Evolutionary conservation across 2,797 vertebrate genomes (phyloP).

Genomic region (Ambastaia sidthimunki): DNA sequence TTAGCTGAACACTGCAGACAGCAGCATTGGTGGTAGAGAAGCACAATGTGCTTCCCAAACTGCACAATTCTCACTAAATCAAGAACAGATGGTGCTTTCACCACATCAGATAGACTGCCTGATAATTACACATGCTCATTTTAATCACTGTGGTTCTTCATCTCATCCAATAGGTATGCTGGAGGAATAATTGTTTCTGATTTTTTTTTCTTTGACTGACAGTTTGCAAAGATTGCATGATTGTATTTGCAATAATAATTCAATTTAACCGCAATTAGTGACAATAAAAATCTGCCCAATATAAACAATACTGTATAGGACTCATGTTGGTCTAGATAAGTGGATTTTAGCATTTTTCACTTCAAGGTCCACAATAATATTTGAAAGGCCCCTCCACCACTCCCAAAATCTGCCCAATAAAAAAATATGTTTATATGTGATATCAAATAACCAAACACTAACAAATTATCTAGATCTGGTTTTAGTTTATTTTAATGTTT

Average conservation of each 20-base stretch:
- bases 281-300: no score
- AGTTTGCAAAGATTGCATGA: neutral
- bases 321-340: no score
- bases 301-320: no score
- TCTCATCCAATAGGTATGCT: neutral
- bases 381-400: no score
- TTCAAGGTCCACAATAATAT: no score
- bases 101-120: constrained; percentile 43
- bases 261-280: neutral
- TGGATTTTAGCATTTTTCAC: no score
- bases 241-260: neutral
- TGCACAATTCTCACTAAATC: constrained; percentile 34
- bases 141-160: neutral
- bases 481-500: no score
- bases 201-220: neutral
- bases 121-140: neutral
- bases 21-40: neutral
- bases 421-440: no score
- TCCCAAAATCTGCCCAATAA: no score
- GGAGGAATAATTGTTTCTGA: neutral
- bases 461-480: no score
- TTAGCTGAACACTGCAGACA: neutral
- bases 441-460: no score
- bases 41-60: constrained; percentile 47
- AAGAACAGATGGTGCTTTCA: constrained; percentile 47